phyloP scores from a whole-genome alignment of 2,888 invertebrate genomes.

The Eupithecia dodoneata region DNA sequence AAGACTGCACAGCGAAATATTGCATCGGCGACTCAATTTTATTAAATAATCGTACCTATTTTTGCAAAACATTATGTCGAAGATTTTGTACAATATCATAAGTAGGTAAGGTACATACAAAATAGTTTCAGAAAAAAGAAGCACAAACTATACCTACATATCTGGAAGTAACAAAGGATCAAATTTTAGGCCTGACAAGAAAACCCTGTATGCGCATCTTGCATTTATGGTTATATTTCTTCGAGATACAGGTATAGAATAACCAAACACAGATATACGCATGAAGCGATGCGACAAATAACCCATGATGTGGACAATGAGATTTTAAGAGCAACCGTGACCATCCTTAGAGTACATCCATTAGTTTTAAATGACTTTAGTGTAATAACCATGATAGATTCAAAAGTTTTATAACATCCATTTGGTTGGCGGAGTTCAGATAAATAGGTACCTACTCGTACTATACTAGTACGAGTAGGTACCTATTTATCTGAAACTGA shows the following conservation, averaged over 20 bases:
- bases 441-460: too few relatives aligned
- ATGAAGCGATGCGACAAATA: not conserved
- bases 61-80: not conserved
- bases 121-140: not conserved
- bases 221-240: not conserved
- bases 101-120: not conserved
- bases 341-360: not conserved
- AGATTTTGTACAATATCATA: not conserved
- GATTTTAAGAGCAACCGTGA: not conserved
- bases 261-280: not conserved
- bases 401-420: too few relatives aligned
- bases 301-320: not conserved
- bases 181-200: not conserved
- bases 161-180: not conserved
- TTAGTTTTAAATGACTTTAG: too few relatives aligned
- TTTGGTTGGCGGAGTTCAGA: too few relatives aligned
- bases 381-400: too few relatives aligned
- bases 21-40: conserved; percentile 2
- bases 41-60: not conserved
- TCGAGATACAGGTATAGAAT: not conserved
- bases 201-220: not conserved
- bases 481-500: not conserved
- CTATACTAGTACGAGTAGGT: too few relatives aligned
- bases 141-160: not conserved
- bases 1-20: conserved; percentile 9